These are phyloP conservation scores for Acanthosoma haemorrhoidale DNA, from an alignment of 2,888 invertebrate species.

Conservation along the genomic window DNA sequence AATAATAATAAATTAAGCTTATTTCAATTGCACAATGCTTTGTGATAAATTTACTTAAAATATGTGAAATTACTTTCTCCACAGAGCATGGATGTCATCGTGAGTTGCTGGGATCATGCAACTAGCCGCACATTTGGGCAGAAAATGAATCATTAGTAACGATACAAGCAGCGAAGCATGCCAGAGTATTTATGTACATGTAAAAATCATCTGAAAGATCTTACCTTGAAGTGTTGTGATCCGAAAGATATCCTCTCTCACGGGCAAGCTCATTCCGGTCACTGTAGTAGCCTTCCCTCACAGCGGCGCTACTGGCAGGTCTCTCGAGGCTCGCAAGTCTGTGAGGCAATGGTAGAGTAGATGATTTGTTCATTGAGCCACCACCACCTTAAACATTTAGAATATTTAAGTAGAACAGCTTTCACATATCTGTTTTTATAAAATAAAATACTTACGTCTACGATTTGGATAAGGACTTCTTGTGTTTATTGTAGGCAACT, in stretches of 20 bases:
- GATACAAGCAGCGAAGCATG: not conserved
- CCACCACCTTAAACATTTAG: constrained; percentile 55
- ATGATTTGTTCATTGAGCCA: constrained; percentile 71
- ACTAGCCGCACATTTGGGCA: not conserved
- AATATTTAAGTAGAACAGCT: not conserved
- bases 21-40: not conserved
- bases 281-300: constrained; percentile 79
- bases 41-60: not conserved
- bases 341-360: constrained; percentile 75
- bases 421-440: not conserved
- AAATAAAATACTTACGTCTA: constrained; percentile 65
- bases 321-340: constrained; percentile 59
- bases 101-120: constrained; percentile 2
- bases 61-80: not conserved
- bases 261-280: constrained; percentile 80
- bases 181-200: not conserved
- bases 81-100: not conserved
- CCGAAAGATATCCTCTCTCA: constrained; percentile 71
- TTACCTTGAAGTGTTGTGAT: constrained; percentile 60
- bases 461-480: constrained; percentile 79
- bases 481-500: constrained; percentile 75
- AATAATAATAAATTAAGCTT: too few relatives aligned
- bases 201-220: not conserved
- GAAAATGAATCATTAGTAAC: not conserved
- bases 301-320: constrained; percentile 52